Base-by-base conservation (phyloP, 2,113 vertebrate genomes). In the Eulemur rufifrons region DNA sequence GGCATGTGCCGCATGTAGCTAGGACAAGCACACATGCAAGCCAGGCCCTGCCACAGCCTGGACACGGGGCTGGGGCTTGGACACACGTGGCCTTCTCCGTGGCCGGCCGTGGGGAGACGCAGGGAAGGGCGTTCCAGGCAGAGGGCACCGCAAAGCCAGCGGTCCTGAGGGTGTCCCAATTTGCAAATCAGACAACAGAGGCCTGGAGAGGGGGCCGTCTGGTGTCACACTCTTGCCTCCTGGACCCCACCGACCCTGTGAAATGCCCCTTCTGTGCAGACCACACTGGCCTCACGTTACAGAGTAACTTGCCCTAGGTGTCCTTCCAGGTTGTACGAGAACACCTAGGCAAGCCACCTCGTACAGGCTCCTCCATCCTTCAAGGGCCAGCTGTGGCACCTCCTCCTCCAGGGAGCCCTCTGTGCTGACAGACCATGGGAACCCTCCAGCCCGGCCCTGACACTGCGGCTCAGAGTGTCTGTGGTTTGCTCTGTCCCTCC, bases 1-100 rank as follows among this genome's bases (percentile, higher is more conserved):
- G 71, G 59, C 11, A 21, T 90, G 86, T 34, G 66, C 61, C 83
- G 91, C 86, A 23, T 54, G 56, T 18, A 54, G 32, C 91, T n/a
- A 34, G 34, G 81, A 59, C 21, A 12, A 50, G 86, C 23, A 27
- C 84, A 80, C 90, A 82, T 76, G 92, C 94, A 63, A 86, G 94
- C 68, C 82, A 45, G 68, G 63, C n/a, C 47, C 86, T 66, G 92
- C 77, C 68, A 8, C 84, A 39, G 52, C 69, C 81, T 45, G 66
- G 83, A 69, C 95, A 76, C 64, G 2, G 90, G 80, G 76, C 95
- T 45, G 45, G 20, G 39, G 76, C 81, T 29, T 37, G 39, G 42
- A 45, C 32, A 32, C 81, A 85, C 4, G 14, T 78, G 94, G 69
- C 64, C 34, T 32, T 18, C 5, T 84, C 89, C 7, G 2, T 3